phyloP scores from a whole-genome alignment of 1,140 invertebrate genomes.

The Hycleus phaleratus region DNA sequence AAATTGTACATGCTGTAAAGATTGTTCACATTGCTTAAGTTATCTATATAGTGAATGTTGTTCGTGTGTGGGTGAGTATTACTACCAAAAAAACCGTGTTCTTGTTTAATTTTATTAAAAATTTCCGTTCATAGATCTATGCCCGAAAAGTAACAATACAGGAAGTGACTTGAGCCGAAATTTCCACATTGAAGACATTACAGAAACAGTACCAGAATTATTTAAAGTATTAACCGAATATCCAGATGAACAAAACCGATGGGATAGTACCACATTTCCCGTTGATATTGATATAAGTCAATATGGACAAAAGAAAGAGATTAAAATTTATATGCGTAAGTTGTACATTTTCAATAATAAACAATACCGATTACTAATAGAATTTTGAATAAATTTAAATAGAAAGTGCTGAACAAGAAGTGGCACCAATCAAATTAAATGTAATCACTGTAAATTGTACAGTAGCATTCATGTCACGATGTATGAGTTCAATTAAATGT shows the following conservation, averaged over 20 bases:
- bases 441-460: slow-evolving; percentile 76
- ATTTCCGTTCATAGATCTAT: slow-evolving; percentile 59
- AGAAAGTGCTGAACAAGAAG: slow-evolving; percentile 59
- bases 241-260: slow-evolving; percentile 62
- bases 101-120: not conserved
- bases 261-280: slow-evolving; percentile 70
- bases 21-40: slow-evolving; percentile 83
- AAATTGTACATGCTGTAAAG: slow-evolving; percentile 88
- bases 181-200: slow-evolving; percentile 80
- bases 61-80: slow-evolving; percentile 80
- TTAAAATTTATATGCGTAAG: slow-evolving; percentile 63
- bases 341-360: slow-evolving; percentile 19
- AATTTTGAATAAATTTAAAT: slow-evolving; percentile 10
- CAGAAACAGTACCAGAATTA: slow-evolving; percentile 70
- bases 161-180: slow-evolving; percentile 60
- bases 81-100: not conserved
- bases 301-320: slow-evolving; percentile 49
- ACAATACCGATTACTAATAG: not conserved
- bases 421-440: slow-evolving; percentile 51
- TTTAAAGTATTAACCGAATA: slow-evolving; percentile 74
- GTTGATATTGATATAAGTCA: slow-evolving; percentile 53
- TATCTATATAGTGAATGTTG: slow-evolving; percentile 89
- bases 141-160: slow-evolving; percentile 74
- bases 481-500: slow-evolving; percentile 84
- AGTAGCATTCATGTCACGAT: slow-evolving; percentile 85